These are phyloP conservation scores for Laspeyria flexula DNA, from an alignment of 2,888 invertebrate species.

Conservation along the genomic window DNA sequence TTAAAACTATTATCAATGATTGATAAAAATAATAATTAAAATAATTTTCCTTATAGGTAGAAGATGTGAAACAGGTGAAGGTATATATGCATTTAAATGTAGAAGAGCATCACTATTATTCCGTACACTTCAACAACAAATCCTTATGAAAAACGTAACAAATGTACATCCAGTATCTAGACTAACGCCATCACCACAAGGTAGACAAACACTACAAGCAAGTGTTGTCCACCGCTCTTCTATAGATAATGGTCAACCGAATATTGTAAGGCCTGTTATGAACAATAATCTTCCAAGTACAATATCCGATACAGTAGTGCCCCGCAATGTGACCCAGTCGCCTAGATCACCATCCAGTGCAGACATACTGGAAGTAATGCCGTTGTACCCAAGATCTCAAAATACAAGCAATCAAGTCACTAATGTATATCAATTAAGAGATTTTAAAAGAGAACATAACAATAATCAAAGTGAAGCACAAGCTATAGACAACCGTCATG, in stretches of 20 bases:
- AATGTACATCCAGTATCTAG: constrained; percentile 70
- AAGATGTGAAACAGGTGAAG: constrained; percentile 95
- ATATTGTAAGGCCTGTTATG: constrained; percentile 47
- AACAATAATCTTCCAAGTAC: constrained; percentile 61
- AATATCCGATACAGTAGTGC: constrained; percentile 47
- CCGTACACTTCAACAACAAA: constrained; percentile 93
- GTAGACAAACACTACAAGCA: constrained; percentile 75
- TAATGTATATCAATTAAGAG: constrained; percentile 85
- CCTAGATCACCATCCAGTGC: constrained; percentile 85
- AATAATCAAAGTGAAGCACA: constrained; percentile 74
- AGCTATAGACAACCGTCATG: constrained; percentile 61
- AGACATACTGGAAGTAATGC: constrained; percentile 84
- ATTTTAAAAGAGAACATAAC: constrained; percentile 84
- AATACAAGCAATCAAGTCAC: constrained; percentile 72
- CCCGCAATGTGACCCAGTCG: constrained; percentile 59
- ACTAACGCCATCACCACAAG: constrained; percentile 70
- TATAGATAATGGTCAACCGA: constrained; percentile 75
- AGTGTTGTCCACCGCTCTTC: constrained; percentile 77
- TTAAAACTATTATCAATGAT: background rate
- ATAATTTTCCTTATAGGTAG: constrained; percentile 77
- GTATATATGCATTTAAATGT: constrained; percentile 97
- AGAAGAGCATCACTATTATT: constrained; percentile 94
- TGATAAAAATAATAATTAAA: background rate
- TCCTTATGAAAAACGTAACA: constrained; percentile 88
- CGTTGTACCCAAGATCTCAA: constrained; percentile 76